phyloP scores from a whole-genome alignment of 2,113 vertebrate genomes.

The Urocynchramus pylzowi region DNA sequence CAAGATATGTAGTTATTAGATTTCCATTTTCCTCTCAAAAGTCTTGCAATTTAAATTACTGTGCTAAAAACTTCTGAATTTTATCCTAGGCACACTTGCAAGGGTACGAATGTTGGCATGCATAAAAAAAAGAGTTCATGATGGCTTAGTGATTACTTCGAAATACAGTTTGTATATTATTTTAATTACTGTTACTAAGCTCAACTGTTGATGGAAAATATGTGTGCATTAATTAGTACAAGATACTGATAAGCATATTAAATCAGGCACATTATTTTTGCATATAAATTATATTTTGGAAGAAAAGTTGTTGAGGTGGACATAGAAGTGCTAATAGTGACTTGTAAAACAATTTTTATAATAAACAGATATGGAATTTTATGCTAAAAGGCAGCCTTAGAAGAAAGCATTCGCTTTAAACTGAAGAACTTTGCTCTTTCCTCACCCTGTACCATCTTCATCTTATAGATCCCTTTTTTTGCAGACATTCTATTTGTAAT shows the following conservation, averaged over 20 bases:
- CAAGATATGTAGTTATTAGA: background rate
- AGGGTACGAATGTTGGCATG: background rate
- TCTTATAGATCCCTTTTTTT: background rate
- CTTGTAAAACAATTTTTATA: background rate
- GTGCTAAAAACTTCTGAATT: background rate
- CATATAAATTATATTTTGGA: slow-evolving; percentile 51
- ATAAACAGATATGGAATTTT: background rate
- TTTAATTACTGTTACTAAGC: slow-evolving; percentile 53
- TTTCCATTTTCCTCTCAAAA: background rate
- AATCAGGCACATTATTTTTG: slow-evolving; percentile 38
- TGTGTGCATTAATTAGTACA: slow-evolving; percentile 54
- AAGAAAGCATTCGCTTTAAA: background rate
- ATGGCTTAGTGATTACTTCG: background rate
- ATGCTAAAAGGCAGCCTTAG: background rate
- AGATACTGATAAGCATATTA: slow-evolving; percentile 37
- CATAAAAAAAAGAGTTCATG: background rate
- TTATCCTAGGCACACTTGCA: background rate
- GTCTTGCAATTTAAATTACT: background rate
- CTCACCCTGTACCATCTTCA: background rate
- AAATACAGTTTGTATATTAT: slow-evolving; percentile 19
- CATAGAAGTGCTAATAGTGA: background rate
- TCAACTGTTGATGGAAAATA: slow-evolving; percentile 47
- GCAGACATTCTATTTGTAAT: background rate
- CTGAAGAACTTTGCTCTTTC: background rate
- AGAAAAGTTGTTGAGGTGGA: slow-evolving; percentile 1